Conservation (phyloP, 2,888 invertebrate genomes). For the Embidobia sp. region DNA sequence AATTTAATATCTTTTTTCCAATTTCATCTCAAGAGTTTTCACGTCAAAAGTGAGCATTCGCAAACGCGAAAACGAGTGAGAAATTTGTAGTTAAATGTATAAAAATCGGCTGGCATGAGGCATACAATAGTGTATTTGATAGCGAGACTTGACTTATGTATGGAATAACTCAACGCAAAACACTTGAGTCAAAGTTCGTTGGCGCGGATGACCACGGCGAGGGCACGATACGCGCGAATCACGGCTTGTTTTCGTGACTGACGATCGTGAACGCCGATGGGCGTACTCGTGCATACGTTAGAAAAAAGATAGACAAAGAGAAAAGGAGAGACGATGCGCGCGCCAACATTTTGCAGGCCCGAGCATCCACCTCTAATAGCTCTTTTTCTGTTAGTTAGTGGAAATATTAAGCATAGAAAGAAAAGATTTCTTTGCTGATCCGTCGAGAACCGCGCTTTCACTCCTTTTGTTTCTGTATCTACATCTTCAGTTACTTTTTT, state of each 20-base stretch:
- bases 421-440: constrained; percentile 46
- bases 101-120: neutral
- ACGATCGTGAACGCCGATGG: constrained; percentile 77
- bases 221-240: constrained; percentile 75
- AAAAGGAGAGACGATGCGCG: constrained; percentile 63
- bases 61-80: neutral
- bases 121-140: constrained; percentile 23
- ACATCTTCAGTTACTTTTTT: constrained; percentile 62
- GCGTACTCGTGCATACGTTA: constrained; percentile 74
- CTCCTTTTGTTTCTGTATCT: constrained; percentile 53
- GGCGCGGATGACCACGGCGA: constrained; percentile 69
- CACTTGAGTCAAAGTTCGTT: constrained; percentile 73
- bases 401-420: constrained; percentile 58
- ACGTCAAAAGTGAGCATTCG: neutral
- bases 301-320: constrained; percentile 61
- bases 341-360: constrained; percentile 68
- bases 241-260: constrained; percentile 77
- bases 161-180: constrained; percentile 60
- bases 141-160: constrained; percentile 34
- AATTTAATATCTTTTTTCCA: too few relatives aligned
- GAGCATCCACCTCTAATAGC: constrained; percentile 67
- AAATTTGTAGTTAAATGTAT: constrained; percentile 1
- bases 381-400: constrained; percentile 64
- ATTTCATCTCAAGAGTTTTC: too few relatives aligned
- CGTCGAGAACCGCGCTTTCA: constrained; percentile 43